Percentiles rank a stretch among this genome's conserved stretches.
Evolutionary conservation across 2,113 vertebrate genomes (phyloP).

Genomic region (Paraplagusia blochii): DNA sequence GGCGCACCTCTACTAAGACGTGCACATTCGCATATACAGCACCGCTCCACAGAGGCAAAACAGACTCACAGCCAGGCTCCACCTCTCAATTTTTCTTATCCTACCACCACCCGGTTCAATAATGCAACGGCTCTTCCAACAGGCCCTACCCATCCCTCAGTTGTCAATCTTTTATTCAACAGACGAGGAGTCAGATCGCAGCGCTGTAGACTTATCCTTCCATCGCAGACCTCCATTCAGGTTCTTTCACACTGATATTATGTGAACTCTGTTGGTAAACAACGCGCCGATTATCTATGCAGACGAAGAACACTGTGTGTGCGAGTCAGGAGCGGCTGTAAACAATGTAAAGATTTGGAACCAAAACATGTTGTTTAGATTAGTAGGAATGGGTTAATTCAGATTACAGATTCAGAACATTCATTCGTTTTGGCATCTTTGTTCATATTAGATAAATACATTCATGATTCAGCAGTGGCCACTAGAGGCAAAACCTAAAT

Average conservation of each 20-base stretch:
- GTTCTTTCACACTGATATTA: slow-evolving; percentile 8
- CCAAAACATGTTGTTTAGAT: slow-evolving; percentile 4
- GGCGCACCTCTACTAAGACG: slow-evolving; percentile 5
- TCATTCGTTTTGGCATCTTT: no score
- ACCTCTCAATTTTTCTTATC: slow-evolving; percentile 14
- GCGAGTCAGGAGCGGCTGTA: background rate
- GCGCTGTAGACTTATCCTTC: slow-evolving; percentile 23
- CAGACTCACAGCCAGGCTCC: slow-evolving; percentile 17
- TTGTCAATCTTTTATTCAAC: slow-evolving; percentile 60
- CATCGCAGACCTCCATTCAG: slow-evolving; percentile 28
- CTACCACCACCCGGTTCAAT: slow-evolving; percentile 49
- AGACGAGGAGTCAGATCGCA: slow-evolving; percentile 37
- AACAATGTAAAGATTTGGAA: slow-evolving; percentile 1
- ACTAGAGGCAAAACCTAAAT: no score
- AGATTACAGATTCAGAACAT: no score
- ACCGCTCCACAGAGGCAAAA: slow-evolving; percentile 1
- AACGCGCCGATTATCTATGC: slow-evolving; percentile 2
- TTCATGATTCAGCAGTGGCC: no score
- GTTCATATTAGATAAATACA: no score
- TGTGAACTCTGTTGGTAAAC: slow-evolving; percentile 22
- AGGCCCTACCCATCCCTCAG: slow-evolving; percentile 6
- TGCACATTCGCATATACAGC: slow-evolving; percentile 11
- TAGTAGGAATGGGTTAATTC: slow-evolving; percentile 1
- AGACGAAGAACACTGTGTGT: background rate
- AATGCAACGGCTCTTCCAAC: slow-evolving; percentile 26